Base-by-base conservation (phyloP, 2,797 vertebrate species). In the Anas flavirostris region DNA sequence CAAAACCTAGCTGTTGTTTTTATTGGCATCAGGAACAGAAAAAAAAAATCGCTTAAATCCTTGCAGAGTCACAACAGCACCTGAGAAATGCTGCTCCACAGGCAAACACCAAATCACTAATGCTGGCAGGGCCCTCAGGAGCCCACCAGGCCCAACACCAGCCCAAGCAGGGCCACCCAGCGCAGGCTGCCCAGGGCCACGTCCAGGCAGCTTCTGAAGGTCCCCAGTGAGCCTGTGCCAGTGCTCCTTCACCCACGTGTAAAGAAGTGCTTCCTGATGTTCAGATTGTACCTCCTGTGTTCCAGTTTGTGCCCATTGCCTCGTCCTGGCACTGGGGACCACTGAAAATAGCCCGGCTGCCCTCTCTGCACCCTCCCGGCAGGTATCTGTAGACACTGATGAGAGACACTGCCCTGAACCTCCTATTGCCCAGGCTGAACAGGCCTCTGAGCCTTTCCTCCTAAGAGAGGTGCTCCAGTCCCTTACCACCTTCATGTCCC, bases 221-320 rank as follows among this genome's bases (percentile, higher is more conserved):
- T 59, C 33, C 39, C 14, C 39, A 86, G 56, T 11, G 21, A 72
- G 3, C 35, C 8, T 33, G 5, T 35, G 50, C 15, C 64, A 58
- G 16, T 31, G 22, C 10, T 48, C 3, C 0, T 31, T 55, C 2
- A 0, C 8, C n/a, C 23, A 44, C 37, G 41, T 19, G 22, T 41
- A 31, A 78, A 73, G 16, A 64, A 43, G 37, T 4, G 7, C 8
- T 84, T 44, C 31, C 16, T 52, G 10, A 35, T 7, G 9, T 8
- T 81, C 12, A 59, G 29, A 82, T 10, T 10, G 35, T 78, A 35
- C 7, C 25, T 72, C 22, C 7, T 0, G 0, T 19, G 21, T 33
- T 66, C 39, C 29, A 53, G 16, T 55, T 58, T 18, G 1, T 29
- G 43, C 13, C 4, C 25, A 18, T 0, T 41, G 46, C 46, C 48